A percentile compares a stretch with the other conserved stretches of the same genome.
phyloP scores from a whole-genome alignment of 2,113 vertebrate genomes.

The Sinosuthora webbiana region DNA sequence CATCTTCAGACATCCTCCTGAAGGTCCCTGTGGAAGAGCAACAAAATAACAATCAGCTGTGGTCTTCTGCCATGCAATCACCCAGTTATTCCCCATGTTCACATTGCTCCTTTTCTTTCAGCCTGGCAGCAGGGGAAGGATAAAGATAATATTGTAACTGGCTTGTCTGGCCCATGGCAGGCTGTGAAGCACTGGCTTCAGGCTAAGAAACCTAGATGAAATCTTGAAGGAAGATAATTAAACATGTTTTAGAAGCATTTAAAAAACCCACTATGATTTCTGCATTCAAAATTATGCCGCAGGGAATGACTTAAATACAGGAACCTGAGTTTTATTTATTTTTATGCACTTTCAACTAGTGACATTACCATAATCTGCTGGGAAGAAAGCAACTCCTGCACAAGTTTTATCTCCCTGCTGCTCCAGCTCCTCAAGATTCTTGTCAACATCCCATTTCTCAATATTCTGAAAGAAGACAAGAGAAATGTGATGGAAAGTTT shows the following conservation, averaged over 20 bases:
- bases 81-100: not conserved
- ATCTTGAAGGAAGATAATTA: not conserved
- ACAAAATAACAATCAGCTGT: not conserved
- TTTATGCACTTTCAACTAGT: not conserved
- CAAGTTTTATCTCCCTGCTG: not conserved
- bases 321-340: not conserved
- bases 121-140: not conserved
- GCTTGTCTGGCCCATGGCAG: not conserved
- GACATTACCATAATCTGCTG: not conserved
- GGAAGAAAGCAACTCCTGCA: not conserved
- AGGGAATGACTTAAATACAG: not conserved
- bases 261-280: not conserved
- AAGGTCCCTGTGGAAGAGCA: slow-evolving; percentile 6
- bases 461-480: slow-evolving; percentile 69
- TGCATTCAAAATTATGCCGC: not conserved
- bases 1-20: not conserved
- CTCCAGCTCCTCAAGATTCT: slow-evolving; percentile 57
- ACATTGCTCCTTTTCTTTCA: not conserved
- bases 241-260: not conserved
- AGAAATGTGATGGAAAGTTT: not conserved
- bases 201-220: not conserved
- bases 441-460: slow-evolving; percentile 71
- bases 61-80: not conserved
- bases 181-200: not conserved
- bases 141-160: not conserved